These are phyloP conservation scores for Aporrectodea caliginosa DNA, from an alignment of 1,140 invertebrate species.

Conservation along the genomic window DNA sequence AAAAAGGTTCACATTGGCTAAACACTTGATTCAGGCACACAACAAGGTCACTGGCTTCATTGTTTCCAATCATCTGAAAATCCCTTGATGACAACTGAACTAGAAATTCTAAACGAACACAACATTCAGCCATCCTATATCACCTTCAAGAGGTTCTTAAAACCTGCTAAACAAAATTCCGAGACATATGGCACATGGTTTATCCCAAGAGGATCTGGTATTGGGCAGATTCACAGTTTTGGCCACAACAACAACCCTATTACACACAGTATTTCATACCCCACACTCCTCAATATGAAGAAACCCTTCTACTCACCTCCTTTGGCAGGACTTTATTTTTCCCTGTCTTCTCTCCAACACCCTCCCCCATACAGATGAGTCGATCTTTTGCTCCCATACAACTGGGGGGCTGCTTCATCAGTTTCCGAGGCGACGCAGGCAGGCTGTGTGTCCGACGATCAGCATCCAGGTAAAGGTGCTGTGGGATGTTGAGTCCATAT, in stretches of 20 bases:
- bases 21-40: too few species aligned
- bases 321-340: slow-evolving; percentile 33
- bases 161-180: neutral
- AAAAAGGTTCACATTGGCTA: too few species aligned
- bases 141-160: neutral
- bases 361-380: neutral
- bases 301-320: slow-evolving; percentile 14
- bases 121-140: neutral
- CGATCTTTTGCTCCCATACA: neutral
- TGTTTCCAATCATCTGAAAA: too few species aligned
- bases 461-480: slow-evolving; percentile 10
- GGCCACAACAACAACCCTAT: neutral
- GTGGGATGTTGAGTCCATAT: slow-evolving; percentile 5
- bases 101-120: too few species aligned
- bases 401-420: neutral
- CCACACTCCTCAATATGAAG: neutral
- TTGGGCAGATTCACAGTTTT: neutral
- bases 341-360: slow-evolving; percentile 20
- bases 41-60: too few species aligned
- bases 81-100: too few species aligned
- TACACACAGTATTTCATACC: too few species aligned
- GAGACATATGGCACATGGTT: neutral
- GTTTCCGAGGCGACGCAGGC: slow-evolving; percentile 12
- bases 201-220: neutral
- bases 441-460: slow-evolving; percentile 17